Conservation (phyloP, 2,797 vertebrate species). For the Intellagama lesueurii region DNA sequence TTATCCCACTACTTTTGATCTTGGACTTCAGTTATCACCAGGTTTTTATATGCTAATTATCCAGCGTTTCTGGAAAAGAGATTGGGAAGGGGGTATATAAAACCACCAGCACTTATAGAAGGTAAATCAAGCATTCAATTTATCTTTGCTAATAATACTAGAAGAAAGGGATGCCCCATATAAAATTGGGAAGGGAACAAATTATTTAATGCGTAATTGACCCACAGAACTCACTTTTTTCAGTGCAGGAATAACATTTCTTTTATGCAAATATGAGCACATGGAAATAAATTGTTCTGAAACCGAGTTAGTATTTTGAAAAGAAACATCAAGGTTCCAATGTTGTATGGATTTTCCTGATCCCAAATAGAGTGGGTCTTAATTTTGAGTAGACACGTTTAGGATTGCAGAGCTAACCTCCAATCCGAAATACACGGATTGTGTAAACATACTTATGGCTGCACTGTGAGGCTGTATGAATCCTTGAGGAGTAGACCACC, state of each 20-base stretch:
- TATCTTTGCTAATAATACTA: not conserved
- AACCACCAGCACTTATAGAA: constrained; percentile 29
- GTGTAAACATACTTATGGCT: not conserved
- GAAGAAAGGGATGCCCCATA: rapidly evolving
- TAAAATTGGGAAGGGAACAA: not conserved
- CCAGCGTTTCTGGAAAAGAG: constrained; percentile 39
- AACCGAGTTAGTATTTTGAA: not conserved
- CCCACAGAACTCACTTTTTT: not conserved
- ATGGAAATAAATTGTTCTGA: constrained; percentile 31
- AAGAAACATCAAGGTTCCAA: not conserved
- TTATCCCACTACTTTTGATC: constrained; percentile 67
- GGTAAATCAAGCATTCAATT: constrained; percentile 25
- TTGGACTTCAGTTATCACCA: constrained; percentile 72
- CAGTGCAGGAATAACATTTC: not conserved
- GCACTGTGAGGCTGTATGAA: not conserved
- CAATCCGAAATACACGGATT: not conserved
- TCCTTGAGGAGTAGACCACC: not conserved
- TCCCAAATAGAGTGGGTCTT: not conserved
- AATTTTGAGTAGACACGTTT: not conserved
- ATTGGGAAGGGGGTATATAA: constrained; percentile 35
- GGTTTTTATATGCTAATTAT: constrained; percentile 73
- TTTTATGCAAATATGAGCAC: not conserved
- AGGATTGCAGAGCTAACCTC: not conserved
- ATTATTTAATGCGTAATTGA: rapidly evolving
- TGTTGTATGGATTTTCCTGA: not conserved